Base-by-base conservation (phyloP, 2,113 vertebrate species). In the Phoenicopterus ruber region DNA sequence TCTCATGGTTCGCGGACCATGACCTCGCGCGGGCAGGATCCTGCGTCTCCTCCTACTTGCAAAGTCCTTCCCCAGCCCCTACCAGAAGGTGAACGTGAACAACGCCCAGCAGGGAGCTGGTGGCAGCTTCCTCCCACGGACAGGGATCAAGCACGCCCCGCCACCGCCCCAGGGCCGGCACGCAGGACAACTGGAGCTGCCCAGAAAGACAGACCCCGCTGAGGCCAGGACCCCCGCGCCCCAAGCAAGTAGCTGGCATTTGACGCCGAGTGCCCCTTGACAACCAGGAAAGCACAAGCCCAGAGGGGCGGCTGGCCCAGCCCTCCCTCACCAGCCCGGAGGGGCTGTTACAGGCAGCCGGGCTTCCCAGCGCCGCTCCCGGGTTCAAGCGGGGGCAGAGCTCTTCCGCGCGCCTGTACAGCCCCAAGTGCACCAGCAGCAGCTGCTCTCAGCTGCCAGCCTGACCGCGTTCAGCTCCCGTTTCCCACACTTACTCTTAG, bases 151-250 rank as follows among this genome's bases (percentile, higher is more conserved):
- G 36, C 25, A 11, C 9, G 5, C 8, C 40, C 25, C 59, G 10
- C 21, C 47, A 32, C 34, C 28, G 62, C 44, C 36, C 29, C n/a
- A 63, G 36, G 9, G 32, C 69, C 63, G 50, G 42, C 40, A 29
- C 11, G 21, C 7, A 31, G n/a, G 14, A 42, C 65, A 72, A 9
- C 18, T 7, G 65, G 28, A 90, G n/a, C 59, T 50, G 44, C 55
- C 17, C n/a, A 59, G 34, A 55, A 46, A 59, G 25, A 69, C 19
- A n/a, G n/a, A n/a, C n/a, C 26, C 21, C 26, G 40, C 10, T 24
- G 52, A 58, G 31, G 50, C 19, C 22, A 70, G 31, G 4, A 21
- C 1, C 11, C 22, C 8, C 1, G 1, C 5, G 5, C 10, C 2
- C n/a, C 32, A 15, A 13, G 26, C 14, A 26, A 57, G 62, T 8